phyloP scores from a whole-genome alignment of 2,113 vertebrate genomes.

The Cavia porcellus region DNA sequence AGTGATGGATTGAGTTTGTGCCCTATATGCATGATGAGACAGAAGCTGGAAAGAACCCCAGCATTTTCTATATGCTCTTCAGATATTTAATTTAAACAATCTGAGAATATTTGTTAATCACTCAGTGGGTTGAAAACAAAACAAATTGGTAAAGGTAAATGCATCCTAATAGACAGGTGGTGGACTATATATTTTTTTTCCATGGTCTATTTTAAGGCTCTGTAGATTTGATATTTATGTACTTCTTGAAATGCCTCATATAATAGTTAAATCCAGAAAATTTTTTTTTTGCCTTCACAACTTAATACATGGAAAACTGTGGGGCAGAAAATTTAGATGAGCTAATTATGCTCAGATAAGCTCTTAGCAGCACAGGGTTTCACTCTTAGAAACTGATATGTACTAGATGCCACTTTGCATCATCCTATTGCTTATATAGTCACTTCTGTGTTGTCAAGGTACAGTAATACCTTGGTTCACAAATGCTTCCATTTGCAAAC shows the following conservation, averaged over 20 bases:
- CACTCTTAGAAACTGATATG: neutral
- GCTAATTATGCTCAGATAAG: neutral
- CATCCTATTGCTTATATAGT: neutral
- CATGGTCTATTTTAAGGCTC: neutral
- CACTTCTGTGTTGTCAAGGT: neutral
- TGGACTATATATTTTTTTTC: neutral
- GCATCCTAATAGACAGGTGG: neutral
- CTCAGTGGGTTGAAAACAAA: neutral
- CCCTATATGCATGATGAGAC: neutral
- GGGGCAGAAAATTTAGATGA: neutral
- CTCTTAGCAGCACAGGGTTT: neutral
- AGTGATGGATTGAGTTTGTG: neutral
- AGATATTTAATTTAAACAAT: neutral
- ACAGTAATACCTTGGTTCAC: neutral
- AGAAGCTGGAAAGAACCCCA: neutral
- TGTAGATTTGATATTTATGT: neutral
- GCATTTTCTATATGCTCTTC: neutral
- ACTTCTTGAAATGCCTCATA: neutral
- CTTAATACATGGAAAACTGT: neutral
- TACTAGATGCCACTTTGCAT: neutral
- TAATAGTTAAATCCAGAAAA: neutral
- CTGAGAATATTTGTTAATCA: neutral
- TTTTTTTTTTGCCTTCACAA: neutral
- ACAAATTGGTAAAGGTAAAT: neutral
- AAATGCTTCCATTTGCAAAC: neutral